A percentile compares a stretch with the other conserved stretches of the same genome.
phyloP scores from a whole-genome alignment of 2,113 vertebrate genomes.

The Fregetta grallaria region DNA sequence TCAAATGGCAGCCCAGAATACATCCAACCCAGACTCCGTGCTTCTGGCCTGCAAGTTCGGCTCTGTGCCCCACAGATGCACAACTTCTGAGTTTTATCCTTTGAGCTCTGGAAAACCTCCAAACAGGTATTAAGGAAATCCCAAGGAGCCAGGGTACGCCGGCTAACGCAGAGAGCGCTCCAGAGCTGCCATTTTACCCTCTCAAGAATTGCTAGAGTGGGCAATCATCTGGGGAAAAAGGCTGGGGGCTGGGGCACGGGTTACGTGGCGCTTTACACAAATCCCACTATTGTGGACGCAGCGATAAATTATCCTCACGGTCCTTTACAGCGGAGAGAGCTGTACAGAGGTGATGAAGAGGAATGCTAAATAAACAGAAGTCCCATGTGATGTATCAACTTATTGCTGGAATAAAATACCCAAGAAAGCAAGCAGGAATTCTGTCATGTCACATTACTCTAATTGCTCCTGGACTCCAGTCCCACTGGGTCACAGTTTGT shows the following conservation, averaged over 20 bases:
- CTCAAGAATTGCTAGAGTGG: neutral
- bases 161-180: neutral
- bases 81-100: neutral
- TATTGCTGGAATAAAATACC: constrained; percentile 35
- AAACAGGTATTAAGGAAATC: neutral
- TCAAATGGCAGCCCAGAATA: constrained; percentile 9
- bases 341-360: constrained; percentile 23
- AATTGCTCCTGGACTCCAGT: constrained; percentile 28
- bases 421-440: constrained; percentile 31
- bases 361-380: constrained; percentile 52
- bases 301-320: neutral
- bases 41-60: rapidly evolving
- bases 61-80: neutral
- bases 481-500: constrained; percentile 27
- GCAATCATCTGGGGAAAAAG: neutral
- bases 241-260: neutral
- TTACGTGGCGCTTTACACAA: neutral
- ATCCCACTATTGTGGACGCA: neutral
- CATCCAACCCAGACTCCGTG: neutral
- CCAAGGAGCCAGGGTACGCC: neutral
- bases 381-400: constrained; percentile 49
- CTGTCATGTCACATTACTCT: constrained; percentile 55
- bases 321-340: neutral
- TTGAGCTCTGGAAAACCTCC: neutral
- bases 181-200: neutral